These are phyloP conservation scores for Prunella strophiata DNA, from an alignment of 2,797 vertebrate species.

Conservation along the genomic window DNA sequence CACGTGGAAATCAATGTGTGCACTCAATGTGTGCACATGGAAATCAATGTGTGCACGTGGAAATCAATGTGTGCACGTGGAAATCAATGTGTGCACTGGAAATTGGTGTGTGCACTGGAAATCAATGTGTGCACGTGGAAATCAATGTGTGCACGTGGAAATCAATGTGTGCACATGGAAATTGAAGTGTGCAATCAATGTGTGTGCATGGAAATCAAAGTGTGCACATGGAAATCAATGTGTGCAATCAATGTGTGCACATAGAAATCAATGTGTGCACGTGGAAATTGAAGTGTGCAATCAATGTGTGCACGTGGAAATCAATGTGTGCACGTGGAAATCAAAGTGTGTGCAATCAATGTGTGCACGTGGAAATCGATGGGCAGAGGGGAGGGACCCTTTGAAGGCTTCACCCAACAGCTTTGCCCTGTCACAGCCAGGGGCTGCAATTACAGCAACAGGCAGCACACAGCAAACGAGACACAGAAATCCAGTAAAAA, in stretches of 20 bases:
- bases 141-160: too few species aligned
- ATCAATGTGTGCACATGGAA: too few species aligned
- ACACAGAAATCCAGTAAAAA: fast-evolving
- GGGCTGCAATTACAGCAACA: neutral
- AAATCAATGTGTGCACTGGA: too few species aligned
- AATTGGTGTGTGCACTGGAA: too few species aligned
- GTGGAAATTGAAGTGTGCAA: too few species aligned
- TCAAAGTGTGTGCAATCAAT: too few species aligned
- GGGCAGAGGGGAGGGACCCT: neutral
- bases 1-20: too few species aligned
- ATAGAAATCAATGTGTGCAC: neutral
- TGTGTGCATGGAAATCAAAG: neutral
- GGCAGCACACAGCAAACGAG: neutral
- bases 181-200: too few species aligned
- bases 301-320: neutral
- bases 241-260: too few species aligned
- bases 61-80: too few species aligned
- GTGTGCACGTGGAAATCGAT: too few species aligned
- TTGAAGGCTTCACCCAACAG: neutral
- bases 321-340: neutral
- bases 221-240: neutral
- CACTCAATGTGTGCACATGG: too few species aligned
- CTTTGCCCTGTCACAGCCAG: neutral
- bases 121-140: neutral
- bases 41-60: neutral